Conservation (phyloP, 2,888 invertebrate genomes). For the Dolomedes plantarius region DNA sequence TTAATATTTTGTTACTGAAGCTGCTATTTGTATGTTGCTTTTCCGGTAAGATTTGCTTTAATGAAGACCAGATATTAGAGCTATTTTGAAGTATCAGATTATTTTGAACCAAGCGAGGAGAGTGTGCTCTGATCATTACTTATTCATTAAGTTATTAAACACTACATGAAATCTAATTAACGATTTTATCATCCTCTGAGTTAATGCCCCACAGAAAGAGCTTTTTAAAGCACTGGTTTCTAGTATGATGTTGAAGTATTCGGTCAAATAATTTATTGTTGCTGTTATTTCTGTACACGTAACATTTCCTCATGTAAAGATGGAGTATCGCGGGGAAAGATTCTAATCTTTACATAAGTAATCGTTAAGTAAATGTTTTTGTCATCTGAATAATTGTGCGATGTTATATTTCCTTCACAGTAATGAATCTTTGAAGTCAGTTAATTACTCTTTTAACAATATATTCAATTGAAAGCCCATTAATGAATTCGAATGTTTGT, state of each 20-base stretch:
- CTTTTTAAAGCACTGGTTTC: background rate
- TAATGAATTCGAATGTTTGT: no score
- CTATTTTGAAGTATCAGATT: background rate
- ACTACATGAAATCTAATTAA: background rate
- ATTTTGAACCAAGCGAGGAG: background rate
- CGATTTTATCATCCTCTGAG: background rate
- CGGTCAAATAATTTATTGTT: background rate
- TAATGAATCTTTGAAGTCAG: no score
- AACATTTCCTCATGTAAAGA: no score
- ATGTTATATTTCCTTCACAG: no score
- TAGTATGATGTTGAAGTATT: background rate
- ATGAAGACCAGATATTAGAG: background rate
- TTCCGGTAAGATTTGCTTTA: background rate
- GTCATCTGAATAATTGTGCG: no score
- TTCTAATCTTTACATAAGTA: no score
- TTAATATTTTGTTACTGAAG: background rate
- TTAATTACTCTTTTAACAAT: no score
- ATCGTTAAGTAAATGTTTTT: no score
- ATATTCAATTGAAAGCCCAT: no score
- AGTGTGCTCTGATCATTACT: background rate
- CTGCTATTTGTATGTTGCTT: background rate
- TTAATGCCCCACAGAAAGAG: background rate
- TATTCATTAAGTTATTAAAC: constrained; percentile 18
- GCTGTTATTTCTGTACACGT: background rate
- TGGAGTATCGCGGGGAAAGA: no score